Conservation (phyloP, 2,888 invertebrate species). For the Ophioninae sp. region DNA sequence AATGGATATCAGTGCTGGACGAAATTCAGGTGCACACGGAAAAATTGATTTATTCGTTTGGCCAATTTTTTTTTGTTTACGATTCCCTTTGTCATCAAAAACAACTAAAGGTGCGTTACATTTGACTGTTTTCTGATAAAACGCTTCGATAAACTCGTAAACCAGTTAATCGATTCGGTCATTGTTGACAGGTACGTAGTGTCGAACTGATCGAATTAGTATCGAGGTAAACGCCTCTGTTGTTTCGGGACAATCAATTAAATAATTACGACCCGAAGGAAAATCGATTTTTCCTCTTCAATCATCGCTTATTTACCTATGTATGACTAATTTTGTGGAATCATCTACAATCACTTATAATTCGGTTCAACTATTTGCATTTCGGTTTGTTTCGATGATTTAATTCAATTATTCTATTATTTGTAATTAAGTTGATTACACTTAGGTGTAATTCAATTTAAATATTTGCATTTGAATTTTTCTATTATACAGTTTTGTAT, state of each 20-base stretch:
- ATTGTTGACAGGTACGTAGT: neutral
- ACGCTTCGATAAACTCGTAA: neutral
- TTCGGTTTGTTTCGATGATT: too few relatives aligned
- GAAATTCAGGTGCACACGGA: constrained; percentile 15
- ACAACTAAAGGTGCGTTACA: neutral
- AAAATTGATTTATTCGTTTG: constrained; percentile 30
- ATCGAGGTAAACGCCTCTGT: neutral
- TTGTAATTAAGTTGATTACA: too few relatives aligned
- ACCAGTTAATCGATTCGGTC: neutral
- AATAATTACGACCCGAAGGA: constrained; percentile 4
- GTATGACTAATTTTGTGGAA: neutral
- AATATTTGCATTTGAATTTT: neutral
- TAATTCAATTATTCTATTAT: too few relatives aligned
- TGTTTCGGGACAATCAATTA: neutral
- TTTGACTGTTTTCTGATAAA: neutral
- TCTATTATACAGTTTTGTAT: neutral
- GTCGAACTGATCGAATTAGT: neutral
- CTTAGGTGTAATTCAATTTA: constrained; percentile 14
- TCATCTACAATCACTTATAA: neutral
- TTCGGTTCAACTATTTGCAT: too few relatives aligned
- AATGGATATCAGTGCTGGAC: constrained; percentile 41
- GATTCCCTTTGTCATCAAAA: constrained; percentile 16
- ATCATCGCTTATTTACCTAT: neutral
- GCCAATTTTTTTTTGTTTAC: neutral
- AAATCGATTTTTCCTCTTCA: constrained; percentile 20